phyloP scores from a whole-genome alignment of 2,888 invertebrate genomes.

The Melipona bicolor region DNA sequence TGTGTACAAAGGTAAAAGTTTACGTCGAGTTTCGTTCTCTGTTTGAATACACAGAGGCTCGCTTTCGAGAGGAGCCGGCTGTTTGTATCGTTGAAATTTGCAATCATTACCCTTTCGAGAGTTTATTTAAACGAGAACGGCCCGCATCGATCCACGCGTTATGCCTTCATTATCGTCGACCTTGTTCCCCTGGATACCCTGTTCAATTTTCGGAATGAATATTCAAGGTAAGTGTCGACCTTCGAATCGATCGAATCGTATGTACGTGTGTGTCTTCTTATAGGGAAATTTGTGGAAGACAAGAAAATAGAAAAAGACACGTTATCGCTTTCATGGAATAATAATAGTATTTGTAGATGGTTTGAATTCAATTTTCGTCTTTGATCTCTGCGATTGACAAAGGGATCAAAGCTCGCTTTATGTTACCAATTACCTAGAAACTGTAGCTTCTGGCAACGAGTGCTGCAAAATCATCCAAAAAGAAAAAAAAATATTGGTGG shows the following conservation, averaged over 20 bases:
- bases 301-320: background rate
- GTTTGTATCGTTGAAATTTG: slow-evolving; percentile 17
- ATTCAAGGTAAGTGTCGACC: background rate
- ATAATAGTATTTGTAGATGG: no score
- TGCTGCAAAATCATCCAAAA: no score
- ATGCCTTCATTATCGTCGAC: slow-evolving; percentile 7
- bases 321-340: no score
- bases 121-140: slow-evolving; percentile 31
- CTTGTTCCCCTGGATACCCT: background rate
- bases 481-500: no score
- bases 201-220: slow-evolving; percentile 5
- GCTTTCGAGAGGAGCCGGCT: slow-evolving; percentile 18
- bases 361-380: no score
- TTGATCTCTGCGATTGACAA: no score
- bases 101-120: slow-evolving; percentile 36
- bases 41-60: background rate
- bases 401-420: no score
- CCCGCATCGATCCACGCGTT: slow-evolving; percentile 7
- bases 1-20: slow-evolving; percentile 34
- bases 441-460: no score
- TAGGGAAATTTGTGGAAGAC: background rate
- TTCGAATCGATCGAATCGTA: background rate
- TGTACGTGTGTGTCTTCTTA: background rate
- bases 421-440: no score
- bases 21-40: slow-evolving; percentile 3